phyloP scores from a whole-genome alignment of 2,113 vertebrate species.

The Rhabdomys dilectus region DNA sequence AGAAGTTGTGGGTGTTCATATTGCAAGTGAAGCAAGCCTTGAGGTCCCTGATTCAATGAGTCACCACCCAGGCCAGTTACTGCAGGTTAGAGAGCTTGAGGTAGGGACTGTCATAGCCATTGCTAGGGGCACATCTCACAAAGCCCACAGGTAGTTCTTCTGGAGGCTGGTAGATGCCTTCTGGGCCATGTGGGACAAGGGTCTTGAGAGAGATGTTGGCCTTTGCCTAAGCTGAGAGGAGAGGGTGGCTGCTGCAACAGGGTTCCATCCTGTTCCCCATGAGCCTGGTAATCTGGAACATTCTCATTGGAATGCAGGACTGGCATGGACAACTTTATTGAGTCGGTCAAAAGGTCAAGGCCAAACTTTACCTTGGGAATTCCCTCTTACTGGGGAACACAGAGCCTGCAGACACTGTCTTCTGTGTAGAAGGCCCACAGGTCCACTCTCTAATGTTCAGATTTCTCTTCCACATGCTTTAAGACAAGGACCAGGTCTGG shows the following conservation, averaged over 20 bases:
- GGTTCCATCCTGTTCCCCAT: neutral
- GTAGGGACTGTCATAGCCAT: neutral
- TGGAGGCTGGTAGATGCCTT: neutral
- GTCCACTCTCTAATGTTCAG: neutral
- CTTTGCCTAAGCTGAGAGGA: neutral
- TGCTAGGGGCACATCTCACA: rapidly evolving
- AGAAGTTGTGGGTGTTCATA: neutral
- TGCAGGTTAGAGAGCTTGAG: neutral
- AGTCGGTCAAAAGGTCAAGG: neutral
- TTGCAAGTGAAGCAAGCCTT: neutral
- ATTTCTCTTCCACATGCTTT: neutral
- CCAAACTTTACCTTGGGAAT: neutral
- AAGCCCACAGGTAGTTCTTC: neutral
- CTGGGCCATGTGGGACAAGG: neutral
- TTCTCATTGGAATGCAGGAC: neutral
- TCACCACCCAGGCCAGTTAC: neutral
- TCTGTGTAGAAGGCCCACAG: neutral
- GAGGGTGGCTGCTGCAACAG: neutral
- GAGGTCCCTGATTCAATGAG: neutral
- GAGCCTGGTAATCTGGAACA: neutral
- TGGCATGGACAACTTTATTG: neutral
- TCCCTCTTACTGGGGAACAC: neutral
- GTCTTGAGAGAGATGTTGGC: neutral
- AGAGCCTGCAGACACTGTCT: neutral
- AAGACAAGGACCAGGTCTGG: neutral